Conservation (phyloP, 2,888 invertebrate species). For the Catocala sponsa region DNA sequence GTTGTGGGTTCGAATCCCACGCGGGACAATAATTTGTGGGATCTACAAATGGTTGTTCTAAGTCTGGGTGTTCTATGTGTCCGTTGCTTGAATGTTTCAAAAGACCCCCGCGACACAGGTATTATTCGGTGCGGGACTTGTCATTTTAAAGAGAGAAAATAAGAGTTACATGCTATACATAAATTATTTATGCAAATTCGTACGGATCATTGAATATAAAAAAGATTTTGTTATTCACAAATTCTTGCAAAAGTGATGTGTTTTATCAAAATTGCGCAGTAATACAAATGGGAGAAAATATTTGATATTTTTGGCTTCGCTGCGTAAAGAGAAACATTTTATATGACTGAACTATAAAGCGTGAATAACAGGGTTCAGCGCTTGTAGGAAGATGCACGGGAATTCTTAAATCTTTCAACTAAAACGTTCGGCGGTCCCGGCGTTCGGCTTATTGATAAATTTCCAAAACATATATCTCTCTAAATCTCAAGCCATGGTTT, state of each 20-base stretch:
- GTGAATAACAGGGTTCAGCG: slow-evolving; percentile 24
- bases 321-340: slow-evolving; percentile 7
- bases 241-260: no score
- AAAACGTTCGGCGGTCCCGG: slow-evolving; percentile 1
- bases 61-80: no score
- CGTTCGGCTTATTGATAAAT: slow-evolving; percentile 2
- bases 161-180: no score
- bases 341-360: slow-evolving; percentile 11
- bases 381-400: slow-evolving; percentile 13
- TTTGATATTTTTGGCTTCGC: slow-evolving; percentile 15
- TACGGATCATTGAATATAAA: neutral
- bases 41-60: no score
- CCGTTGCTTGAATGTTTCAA: no score
- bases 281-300: neutral
- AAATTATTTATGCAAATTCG: no score
- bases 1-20: no score
- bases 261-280: no score
- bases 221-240: neutral
- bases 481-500: slow-evolving; percentile 1
- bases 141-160: no score
- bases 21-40: no score
- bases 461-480: slow-evolving; percentile 12
- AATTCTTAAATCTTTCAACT: slow-evolving; percentile 13
- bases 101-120: no score
- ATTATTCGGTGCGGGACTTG: no score